A percentile compares a stretch with the other conserved stretches of the same genome.
Evolutionary conservation across 2,113 vertebrate species (phyloP).

Genomic region (Protomyctophum bolini): DNA sequence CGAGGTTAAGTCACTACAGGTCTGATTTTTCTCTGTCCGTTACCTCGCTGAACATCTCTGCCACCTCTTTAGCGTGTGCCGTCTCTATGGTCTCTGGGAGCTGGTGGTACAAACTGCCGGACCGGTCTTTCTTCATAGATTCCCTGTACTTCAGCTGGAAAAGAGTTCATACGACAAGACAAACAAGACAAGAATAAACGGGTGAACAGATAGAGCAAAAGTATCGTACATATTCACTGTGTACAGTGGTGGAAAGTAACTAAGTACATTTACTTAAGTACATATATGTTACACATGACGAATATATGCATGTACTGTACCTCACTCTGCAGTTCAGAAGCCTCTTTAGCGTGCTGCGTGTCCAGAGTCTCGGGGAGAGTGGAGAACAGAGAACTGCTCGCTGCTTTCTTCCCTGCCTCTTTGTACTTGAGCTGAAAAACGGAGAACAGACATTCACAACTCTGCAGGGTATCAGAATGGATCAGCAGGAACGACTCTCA

Average conservation of each 20-base stretch:
- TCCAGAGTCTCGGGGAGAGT: conserved; percentile 89
- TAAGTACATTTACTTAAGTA: too few relatives aligned
- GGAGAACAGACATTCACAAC: too few relatives aligned
- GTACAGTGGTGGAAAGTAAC: too few relatives aligned
- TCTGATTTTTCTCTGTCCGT: background rate
- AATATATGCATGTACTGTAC: conserved; percentile 57
- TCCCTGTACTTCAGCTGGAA: conserved; percentile 23
- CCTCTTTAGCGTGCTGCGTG: conserved; percentile 85
- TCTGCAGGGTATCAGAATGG: too few relatives aligned
- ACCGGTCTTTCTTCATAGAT: background rate
- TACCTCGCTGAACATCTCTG: conserved; percentile 37
- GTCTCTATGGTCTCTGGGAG: conserved; percentile 27
- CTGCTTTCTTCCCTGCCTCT: conserved; percentile 78
- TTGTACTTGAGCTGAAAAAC: conserved; percentile 83
- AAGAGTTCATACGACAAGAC: too few relatives aligned
- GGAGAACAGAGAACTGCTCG: conserved; percentile 81
- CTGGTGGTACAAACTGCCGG: background rate
- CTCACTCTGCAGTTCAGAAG: conserved; percentile 63
- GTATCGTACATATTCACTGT: background rate
- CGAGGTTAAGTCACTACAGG: too few relatives aligned
- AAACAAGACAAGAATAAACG: too few relatives aligned
- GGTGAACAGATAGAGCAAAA: too few relatives aligned
- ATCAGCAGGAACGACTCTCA: too few relatives aligned
- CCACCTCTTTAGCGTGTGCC: conserved; percentile 10
- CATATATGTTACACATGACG: too few relatives aligned